These are phyloP conservation scores for Drosophila bocki DNA, from an alignment of 1,140 invertebrate species.

Conservation along the genomic window DNA sequence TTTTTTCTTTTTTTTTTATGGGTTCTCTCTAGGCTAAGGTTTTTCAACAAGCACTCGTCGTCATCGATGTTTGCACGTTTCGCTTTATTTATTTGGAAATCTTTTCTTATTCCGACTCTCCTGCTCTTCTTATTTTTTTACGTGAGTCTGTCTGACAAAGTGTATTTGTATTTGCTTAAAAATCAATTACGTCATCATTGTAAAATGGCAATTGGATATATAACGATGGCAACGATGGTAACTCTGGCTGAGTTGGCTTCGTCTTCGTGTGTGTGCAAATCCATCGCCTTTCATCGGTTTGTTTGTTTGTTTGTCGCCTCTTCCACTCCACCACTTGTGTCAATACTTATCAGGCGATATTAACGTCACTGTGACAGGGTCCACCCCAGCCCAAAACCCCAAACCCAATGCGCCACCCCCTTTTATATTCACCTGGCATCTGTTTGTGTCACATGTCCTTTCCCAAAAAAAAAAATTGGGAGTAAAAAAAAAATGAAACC, in stretches of 20 bases:
- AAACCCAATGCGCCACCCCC: background rate
- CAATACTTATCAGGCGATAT: slow-evolving; percentile 76
- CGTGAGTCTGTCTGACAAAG: slow-evolving; percentile 46
- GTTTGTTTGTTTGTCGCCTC: slow-evolving; percentile 39
- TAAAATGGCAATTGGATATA: slow-evolving; percentile 74
- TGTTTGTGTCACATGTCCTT: slow-evolving; percentile 65
- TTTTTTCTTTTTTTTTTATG: slow-evolving; percentile 1
- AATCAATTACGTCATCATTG: slow-evolving; percentile 84
- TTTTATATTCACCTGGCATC: slow-evolving; percentile 53
- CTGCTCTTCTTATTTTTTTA: slow-evolving; percentile 9
- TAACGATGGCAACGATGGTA: slow-evolving; percentile 39
- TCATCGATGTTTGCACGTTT: slow-evolving; percentile 64
- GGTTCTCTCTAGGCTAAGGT: slow-evolving; percentile 50
- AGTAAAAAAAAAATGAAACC: background rate
- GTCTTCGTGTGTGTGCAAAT: background rate
- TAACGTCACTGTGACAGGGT: slow-evolving; percentile 67
- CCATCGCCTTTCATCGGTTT: slow-evolving; percentile 21
- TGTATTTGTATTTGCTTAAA: slow-evolving; percentile 83
- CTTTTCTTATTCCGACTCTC: slow-evolving; percentile 46
- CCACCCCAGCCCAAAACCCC: background rate
- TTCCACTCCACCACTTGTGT: slow-evolving; percentile 52
- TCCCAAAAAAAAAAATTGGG: background rate
- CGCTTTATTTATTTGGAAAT: slow-evolving; percentile 58
- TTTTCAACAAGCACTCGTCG: slow-evolving; percentile 70
- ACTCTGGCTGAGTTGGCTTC: slow-evolving; percentile 18